Evolutionary conservation across 2,797 vertebrate genomes (phyloP).

Genomic region (Ceryle rudis): DNA sequence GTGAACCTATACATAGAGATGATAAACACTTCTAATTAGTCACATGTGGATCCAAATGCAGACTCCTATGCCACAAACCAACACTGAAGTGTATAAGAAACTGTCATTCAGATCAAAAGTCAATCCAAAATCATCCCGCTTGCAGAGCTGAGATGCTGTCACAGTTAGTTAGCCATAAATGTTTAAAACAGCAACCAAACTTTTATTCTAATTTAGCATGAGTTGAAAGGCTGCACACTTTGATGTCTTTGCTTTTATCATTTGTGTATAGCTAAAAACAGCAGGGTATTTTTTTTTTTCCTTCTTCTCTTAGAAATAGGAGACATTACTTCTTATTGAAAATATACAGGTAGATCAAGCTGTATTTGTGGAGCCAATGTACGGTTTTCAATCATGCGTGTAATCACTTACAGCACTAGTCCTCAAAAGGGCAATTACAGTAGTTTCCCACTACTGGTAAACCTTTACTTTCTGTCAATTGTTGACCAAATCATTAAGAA

Average conservation of each 20-base stretch:
- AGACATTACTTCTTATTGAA: constrained; percentile 76
- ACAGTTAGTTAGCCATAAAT: constrained; percentile 83
- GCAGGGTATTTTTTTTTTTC: constrained; percentile 29
- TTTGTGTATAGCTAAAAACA: constrained; percentile 79
- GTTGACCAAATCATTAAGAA: constrained; percentile 8
- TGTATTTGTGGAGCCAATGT: constrained; percentile 45
- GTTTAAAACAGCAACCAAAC: constrained; percentile 84
- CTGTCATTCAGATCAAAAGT: constrained; percentile 86
- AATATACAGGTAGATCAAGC: constrained; percentile 81
- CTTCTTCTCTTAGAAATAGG: constrained; percentile 47
- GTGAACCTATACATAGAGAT: constrained; percentile 57
- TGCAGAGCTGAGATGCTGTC: constrained; percentile 81
- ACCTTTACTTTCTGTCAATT: constrained; percentile 32
- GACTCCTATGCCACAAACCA: constrained; percentile 78
- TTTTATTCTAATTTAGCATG: constrained; percentile 84
- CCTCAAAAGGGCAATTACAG: constrained; percentile 49
- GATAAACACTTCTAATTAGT: constrained; percentile 82
- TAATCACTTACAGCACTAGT: constrained; percentile 65
- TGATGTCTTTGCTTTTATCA: constrained; percentile 84
- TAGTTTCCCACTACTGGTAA: constrained; percentile 53
- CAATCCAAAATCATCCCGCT: constrained; percentile 81
- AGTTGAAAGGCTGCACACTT: constrained; percentile 83
- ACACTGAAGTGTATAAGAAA: constrained; percentile 82
- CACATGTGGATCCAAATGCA: constrained; percentile 80
- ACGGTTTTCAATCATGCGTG: constrained; percentile 36